Percentiles rank a stretch among this genome's conserved stretches.
Evolutionary conservation across 2,113 vertebrate species (phyloP).

Genomic region (Percina caprodes): DNA sequence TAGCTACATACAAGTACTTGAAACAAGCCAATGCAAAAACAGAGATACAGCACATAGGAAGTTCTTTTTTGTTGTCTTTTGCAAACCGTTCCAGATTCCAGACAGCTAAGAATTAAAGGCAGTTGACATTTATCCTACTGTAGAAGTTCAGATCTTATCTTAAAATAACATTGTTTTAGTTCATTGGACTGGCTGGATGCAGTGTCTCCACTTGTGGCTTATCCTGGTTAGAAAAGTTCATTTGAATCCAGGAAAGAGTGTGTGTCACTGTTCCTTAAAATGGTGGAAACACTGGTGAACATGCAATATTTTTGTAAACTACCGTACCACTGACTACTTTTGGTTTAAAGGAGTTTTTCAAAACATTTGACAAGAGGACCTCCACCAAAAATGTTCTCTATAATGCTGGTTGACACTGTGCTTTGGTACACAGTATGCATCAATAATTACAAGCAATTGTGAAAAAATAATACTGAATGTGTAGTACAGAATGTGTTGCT

Average conservation of each 20-base stretch:
- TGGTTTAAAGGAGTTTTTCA: neutral
- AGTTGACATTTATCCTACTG: slow-evolving; percentile 27
- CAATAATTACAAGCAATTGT: neutral
- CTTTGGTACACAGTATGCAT: neutral
- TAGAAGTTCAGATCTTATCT: slow-evolving; percentile 11
- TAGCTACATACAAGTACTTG: slow-evolving; percentile 70
- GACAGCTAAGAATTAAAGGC: neutral
- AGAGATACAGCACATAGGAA: slow-evolving; percentile 20
- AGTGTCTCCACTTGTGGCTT: neutral
- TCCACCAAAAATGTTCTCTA: neutral
- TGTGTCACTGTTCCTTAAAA: neutral
- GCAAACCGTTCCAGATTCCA: slow-evolving; percentile 8
- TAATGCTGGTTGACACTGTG: slow-evolving; percentile 9
- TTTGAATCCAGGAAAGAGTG: slow-evolving; percentile 4
- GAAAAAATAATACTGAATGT: neutral
- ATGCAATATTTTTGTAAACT: neutral
- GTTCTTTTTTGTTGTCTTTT: neutral
- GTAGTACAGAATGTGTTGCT: neutral
- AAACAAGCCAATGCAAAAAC: slow-evolving; percentile 71
- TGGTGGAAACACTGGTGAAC: slow-evolving; percentile 40
- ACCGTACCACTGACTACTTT: too few species aligned
- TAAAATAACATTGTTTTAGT: slow-evolving; percentile 8
- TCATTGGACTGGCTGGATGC: slow-evolving; percentile 20
- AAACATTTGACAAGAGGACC: neutral
- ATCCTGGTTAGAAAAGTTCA: neutral